Conservation (phyloP, 2,113 vertebrate species). For the Tachysurus vachellii region DNA sequence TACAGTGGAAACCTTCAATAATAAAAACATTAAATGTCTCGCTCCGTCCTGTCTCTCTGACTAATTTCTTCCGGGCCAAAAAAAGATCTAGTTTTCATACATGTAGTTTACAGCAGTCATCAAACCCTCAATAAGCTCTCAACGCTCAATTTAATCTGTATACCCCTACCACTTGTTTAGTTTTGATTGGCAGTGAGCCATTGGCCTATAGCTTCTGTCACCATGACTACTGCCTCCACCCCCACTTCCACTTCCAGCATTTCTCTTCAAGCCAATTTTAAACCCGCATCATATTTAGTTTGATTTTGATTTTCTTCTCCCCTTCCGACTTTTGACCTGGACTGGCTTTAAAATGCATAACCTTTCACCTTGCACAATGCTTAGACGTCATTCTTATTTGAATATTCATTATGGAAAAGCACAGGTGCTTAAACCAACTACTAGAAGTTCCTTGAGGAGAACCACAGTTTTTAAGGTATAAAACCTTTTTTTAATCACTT, state of each 20-base stretch:
- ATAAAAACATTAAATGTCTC: no score
- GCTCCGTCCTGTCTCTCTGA: neutral
- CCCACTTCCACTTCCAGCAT: neutral
- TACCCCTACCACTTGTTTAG: neutral
- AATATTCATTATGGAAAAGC: constrained; percentile 41
- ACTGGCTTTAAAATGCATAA: constrained; percentile 5
- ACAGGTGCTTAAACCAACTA: constrained; percentile 1
- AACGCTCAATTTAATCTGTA: neutral
- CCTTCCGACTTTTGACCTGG: neutral
- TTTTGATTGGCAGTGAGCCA: constrained; percentile 5
- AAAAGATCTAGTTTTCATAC: constrained; percentile 72
- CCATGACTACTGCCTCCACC: constrained; percentile 17
- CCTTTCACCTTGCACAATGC: neutral
- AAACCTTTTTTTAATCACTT: no score
- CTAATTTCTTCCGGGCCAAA: constrained; percentile 42
- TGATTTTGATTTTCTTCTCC: neutral
- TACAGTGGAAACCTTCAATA: neutral
- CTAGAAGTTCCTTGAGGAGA: neutral
- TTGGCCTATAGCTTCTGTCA: constrained; percentile 18
- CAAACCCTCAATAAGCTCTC: constrained; percentile 52
- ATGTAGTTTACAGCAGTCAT: constrained; percentile 63
- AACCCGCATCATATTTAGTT: neutral
- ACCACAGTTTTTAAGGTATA: neutral
- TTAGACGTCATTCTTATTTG: constrained; percentile 25
- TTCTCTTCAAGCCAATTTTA: constrained; percentile 15